A percentile compares a stretch with the other conserved stretches of the same genome.
Evolutionary conservation across 2,888 invertebrate genomes (phyloP).

Genomic region (Agrotis clavis): DNA sequence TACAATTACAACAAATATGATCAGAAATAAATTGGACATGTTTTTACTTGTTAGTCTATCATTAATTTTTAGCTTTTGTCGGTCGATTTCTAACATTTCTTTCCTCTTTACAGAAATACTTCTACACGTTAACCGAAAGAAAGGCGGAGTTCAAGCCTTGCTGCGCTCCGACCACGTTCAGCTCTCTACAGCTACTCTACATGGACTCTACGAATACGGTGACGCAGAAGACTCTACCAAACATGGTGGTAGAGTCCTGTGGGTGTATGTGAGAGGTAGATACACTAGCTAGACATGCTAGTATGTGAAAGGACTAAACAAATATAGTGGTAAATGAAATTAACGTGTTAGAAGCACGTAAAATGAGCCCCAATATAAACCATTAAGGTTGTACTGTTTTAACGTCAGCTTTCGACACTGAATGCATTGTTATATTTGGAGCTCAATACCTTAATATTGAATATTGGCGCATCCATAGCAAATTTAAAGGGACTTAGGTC

Average conservation of each 20-base stretch:
- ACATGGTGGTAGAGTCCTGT: constrained; percentile 98
- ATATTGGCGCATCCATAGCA: neutral
- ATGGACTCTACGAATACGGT: constrained; percentile 95
- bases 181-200: constrained; percentile 95
- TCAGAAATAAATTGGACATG: no score
- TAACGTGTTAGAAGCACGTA: neutral
- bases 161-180: constrained; percentile 96
- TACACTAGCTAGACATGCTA: neutral
- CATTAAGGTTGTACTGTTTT: constrained; percentile 8
- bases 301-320: neutral
- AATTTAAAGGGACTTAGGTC: neutral
- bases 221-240: constrained; percentile 95
- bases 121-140: constrained; percentile 90
- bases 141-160: constrained; percentile 94
- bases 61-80: no score
- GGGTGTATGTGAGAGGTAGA: constrained; percentile 93
- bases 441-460: no score
- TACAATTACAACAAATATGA: no score
- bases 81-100: neutral
- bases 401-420: neutral
- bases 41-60: no score
- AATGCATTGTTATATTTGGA: neutral
- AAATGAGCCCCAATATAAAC: neutral
- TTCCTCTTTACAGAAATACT: constrained; percentile 92
- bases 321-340: neutral